A percentile compares a stretch with the other conserved stretches of the same genome.
phyloP scores from a whole-genome alignment of 2,113 vertebrate species.

The Dipodomys spectabilis region DNA sequence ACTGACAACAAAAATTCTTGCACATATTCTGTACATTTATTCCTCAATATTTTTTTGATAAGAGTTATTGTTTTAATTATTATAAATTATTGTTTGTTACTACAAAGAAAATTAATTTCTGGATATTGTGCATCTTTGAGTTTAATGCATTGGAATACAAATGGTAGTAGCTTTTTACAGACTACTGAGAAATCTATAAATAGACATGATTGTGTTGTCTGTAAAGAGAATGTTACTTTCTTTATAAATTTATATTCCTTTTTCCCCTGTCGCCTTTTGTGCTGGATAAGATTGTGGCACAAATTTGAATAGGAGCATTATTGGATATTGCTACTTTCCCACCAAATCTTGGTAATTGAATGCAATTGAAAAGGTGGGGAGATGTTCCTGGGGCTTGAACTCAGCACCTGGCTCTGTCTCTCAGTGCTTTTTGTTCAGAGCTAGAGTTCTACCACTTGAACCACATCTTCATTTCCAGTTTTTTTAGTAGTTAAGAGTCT shows the following conservation, averaged over 20 bases:
- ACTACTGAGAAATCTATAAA: neutral
- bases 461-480: too few species aligned
- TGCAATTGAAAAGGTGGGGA: neutral
- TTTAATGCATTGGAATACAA: neutral
- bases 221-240: slow-evolving; percentile 1
- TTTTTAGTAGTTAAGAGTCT: too few species aligned
- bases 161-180: neutral
- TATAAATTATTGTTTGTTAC: neutral
- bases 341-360: neutral
- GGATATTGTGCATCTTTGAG: neutral
- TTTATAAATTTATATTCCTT: neutral
- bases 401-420: too few species aligned
- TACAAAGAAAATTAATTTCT: neutral
- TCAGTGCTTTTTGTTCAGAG: too few species aligned
- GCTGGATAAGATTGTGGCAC: neutral
- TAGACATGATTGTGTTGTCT: neutral
- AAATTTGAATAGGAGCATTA: neutral
- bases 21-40: slow-evolving; percentile 4
- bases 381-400: too few species aligned
- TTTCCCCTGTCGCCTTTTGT: neutral
- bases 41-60: neutral
- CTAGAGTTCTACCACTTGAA: too few species aligned
- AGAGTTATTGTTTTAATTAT: neutral
- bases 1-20: neutral
- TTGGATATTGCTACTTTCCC: neutral